phyloP scores from a whole-genome alignment of 37 sponge, comb jelly and placozoan species.

The Eunapius fragilis region DNA sequence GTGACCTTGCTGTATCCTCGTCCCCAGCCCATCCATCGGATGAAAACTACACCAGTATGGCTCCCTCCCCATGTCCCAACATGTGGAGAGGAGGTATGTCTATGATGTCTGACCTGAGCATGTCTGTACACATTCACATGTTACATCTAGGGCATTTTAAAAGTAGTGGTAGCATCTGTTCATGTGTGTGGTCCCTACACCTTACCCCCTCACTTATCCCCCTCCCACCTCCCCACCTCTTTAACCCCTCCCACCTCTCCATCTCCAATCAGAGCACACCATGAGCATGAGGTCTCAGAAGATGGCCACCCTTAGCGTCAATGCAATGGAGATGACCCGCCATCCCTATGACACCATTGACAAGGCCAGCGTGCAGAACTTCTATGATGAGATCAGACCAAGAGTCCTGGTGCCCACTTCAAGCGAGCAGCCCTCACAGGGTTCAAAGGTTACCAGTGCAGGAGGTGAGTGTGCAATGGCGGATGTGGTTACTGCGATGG shows the following conservation, averaged over 20 bases:
- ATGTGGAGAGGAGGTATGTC: neutral
- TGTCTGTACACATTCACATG: neutral
- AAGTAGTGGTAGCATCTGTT: no score
- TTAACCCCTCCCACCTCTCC: neutral
- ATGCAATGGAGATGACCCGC: neutral
- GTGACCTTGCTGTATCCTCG: neutral
- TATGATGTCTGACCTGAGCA: neutral
- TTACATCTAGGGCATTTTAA: no score
- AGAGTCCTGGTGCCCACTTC: neutral
- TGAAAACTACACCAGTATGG: neutral
- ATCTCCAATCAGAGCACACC: neutral
- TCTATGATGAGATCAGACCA: neutral
- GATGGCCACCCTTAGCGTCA: neutral
- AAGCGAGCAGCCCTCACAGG: neutral
- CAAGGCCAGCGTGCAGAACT: neutral
- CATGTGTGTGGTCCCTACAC: no score
- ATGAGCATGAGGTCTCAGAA: neutral
- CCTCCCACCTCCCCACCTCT: neutral
- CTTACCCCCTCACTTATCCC: no score
- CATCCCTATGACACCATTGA: neutral
- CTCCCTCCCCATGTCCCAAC: neutral
- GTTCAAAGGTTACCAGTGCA: neutral
- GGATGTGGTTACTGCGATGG: neutral
- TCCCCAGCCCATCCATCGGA: neutral
- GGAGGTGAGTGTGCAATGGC: neutral